Conservation (phyloP, 2,888 invertebrate species). For the Acrobasis consociella region DNA sequence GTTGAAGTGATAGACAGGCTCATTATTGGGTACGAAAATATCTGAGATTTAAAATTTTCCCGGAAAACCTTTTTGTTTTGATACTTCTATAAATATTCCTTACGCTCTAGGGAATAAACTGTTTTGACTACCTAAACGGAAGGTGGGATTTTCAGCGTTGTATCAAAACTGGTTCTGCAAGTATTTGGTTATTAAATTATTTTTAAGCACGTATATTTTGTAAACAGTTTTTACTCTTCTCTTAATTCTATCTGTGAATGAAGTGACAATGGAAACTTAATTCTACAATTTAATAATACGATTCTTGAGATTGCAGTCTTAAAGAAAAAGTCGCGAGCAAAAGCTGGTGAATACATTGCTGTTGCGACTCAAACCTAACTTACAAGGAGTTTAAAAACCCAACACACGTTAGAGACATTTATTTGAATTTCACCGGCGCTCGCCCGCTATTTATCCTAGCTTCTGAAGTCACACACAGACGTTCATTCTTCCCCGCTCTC, state of each 20-base stretch:
- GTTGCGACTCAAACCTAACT: too few species aligned
- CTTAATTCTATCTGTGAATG: too few species aligned
- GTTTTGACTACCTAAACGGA: neutral
- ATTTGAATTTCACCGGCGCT: constrained; percentile 21
- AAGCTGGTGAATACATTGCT: too few species aligned
- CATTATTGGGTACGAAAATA: constrained; percentile 21
- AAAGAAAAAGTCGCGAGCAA: too few species aligned
- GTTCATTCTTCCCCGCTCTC: constrained; percentile 39
- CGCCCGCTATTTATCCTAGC: constrained; percentile 17
- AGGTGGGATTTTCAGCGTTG: too few species aligned
- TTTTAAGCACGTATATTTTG: too few species aligned
- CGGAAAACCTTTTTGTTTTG: constrained; percentile 10
- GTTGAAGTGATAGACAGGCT: constrained; percentile 23
- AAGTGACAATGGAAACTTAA: too few species aligned
- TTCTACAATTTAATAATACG: too few species aligned
- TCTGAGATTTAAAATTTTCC: constrained; percentile 15
- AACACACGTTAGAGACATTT: constrained; percentile 20
- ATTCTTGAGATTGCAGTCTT: too few species aligned
- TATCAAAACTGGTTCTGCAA: too few species aligned
- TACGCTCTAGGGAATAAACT: neutral
- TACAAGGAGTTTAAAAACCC: constrained; percentile 10
- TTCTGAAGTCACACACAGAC: constrained; percentile 23
- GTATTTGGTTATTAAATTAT: too few species aligned
- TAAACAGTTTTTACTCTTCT: too few species aligned
- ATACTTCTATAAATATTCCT: neutral